Base-by-base conservation (phyloP, 92 coral and sea anemone genomes). In the Palythoa caribaeorum region DNA sequence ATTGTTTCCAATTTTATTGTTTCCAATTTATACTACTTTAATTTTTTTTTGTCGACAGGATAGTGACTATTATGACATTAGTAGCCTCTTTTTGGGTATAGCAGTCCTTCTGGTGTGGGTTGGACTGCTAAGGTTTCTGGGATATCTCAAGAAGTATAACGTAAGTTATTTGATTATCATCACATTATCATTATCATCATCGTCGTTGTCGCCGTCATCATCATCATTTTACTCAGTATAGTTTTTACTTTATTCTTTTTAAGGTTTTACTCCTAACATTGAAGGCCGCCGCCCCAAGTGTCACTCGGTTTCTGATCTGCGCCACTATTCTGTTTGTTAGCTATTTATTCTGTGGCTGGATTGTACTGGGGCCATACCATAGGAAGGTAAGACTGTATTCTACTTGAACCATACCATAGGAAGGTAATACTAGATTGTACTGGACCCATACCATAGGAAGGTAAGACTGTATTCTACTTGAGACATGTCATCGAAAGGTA, bases 31-130 rank as follows among this genome's bases (percentile, higher is more conserved):
- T 7, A 65, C 37, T 38, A 38, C 47, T 35, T 47, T 72, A 5
- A 17, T 85, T 57, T 6, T 53, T 3, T 35, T 73, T 1, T 35
- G 40, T 71, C 11, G 15, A 55, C 51, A 57, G 84, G 84, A 78
- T 21, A 78, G 84, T 12, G 77, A 55, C 66, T 97, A 79, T 84
- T 97, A 91, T 72, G 88, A 94, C 55, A 83, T 83, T 7, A 87
- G 99, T 91, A 97, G 99, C 86, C 72, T 97, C 2, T 93, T 94
- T 38, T 94, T 97, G 59, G 99, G 99, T 77, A 93, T 90, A 57
- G 96, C 99, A 57, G 99, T 97, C 35, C 88, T 97, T n/a, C 89
- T 97, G 40, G 98, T 95, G 10, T 97, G 99, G 99, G 87, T 92
- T 70, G 99, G 99, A 54, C 91, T 95, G 66, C 93, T 97, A 7